Evolutionary conservation across 1,140 invertebrate species (phyloP), one percentile per base, ranked within the genome.

Genomic region (Drosophila novamexicana): DNA sequence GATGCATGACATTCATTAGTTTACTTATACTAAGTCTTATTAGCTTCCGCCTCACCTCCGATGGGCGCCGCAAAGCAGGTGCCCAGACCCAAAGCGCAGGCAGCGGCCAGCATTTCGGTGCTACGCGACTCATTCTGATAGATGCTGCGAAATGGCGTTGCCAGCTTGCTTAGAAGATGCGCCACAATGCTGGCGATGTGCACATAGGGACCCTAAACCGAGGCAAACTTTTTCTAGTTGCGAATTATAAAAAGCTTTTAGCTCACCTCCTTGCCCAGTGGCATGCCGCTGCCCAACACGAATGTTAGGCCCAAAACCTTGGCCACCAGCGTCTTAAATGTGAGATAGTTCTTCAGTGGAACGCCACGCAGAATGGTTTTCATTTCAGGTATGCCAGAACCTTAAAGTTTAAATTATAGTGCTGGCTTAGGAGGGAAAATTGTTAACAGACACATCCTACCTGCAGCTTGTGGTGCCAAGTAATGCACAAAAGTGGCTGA

Each of bases 341-440:
- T 99, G 52, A 99, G 93, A 92, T 99, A 99, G 92, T 99, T 98
- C 93, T 99, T 99, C 2, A 99, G 93, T 4, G 98, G 96, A 0
- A 99, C 98, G 52, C 98, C 98, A 75, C 98, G 94, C 7, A 99
- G 94, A 64, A 99, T 99, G 0, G 98, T 99, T 93, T 99, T 99
- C 98, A 99, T 99, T 93, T 99, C 99, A 16, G 98, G 98, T 85
- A 99, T 99, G 44, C 99, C 98, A 40, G 98, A 99, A 78, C 98
- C 97, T 72, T 10, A 7, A 54, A 42, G 0, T 18, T 0, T 5
- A 3, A 50, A 45, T 10, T 79, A 76, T 50, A 50, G 47, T 10
- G 5, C 10, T 29, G 3, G 22, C 5, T 40, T 32, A 47, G 6
- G 18, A 47, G 8, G 0, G 1, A 14, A 12, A 32, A 12, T 1